Percentiles rank a stretch among this genome's conserved stretches.
Evolutionary conservation across 2,888 invertebrate genomes (phyloP).

Genomic region (Neoascia interrupta): DNA sequence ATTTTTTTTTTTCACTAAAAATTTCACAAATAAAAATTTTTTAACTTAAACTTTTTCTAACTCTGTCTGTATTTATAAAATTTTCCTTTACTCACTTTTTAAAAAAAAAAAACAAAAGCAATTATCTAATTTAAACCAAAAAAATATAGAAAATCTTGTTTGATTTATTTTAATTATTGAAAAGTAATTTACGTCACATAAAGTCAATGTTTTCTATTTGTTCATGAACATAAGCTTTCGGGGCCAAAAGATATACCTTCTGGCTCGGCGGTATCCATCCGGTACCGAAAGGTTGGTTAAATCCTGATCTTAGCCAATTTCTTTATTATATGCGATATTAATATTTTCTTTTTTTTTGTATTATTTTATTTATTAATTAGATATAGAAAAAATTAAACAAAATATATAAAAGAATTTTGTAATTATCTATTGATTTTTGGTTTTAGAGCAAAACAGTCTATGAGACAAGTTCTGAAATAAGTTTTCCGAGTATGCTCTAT

Average conservation of each 20-base stretch:
- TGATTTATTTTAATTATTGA: constrained; percentile 1
- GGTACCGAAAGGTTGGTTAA: constrained; percentile 75
- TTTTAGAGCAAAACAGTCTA: constrained; percentile 42
- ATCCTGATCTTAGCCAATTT: constrained; percentile 53
- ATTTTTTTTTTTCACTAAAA: constrained; percentile 7
- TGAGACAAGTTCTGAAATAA: constrained; percentile 41
- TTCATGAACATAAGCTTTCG: constrained; percentile 72
- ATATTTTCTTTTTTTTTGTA: neutral
- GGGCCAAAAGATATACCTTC: constrained; percentile 75
- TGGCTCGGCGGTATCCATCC: constrained; percentile 75
- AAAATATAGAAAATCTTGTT: neutral
- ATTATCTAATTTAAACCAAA: neutral
- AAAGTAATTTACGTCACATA: constrained; percentile 54
- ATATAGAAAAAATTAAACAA: neutral
- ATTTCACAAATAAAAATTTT: constrained; percentile 6
- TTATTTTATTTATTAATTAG: neutral
- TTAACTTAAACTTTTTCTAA: too few relatives aligned
- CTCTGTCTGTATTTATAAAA: too few relatives aligned
- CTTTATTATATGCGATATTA: constrained; percentile 6
- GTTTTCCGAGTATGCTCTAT: constrained; percentile 50
- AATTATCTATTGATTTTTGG: neutral
- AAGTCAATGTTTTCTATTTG: constrained; percentile 69
- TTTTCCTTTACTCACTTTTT: too few relatives aligned
- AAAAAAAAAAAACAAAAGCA: neutral
- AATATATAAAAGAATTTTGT: neutral